Evolutionary conservation across 2,888 invertebrate species (phyloP), one percentile per base, ranked within the genome.

Genomic region (Pyralis farinalis): DNA sequence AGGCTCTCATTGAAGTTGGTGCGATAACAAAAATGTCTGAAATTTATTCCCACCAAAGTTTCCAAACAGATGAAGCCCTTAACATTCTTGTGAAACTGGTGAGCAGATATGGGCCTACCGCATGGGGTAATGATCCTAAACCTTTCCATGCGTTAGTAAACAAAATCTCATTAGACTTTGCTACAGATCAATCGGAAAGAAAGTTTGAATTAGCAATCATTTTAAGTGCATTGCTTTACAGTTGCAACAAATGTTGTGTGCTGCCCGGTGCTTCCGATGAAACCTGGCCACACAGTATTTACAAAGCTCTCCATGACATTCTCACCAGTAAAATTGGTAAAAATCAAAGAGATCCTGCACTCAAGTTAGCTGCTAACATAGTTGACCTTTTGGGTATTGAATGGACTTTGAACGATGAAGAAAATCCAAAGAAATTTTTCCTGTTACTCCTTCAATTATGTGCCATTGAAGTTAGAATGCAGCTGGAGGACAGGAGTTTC

Each of bases 381-480:
- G 87, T 97, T 44, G 95, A 96, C 55, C 84, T 95, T 0, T 86
- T 97, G 12, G 97, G 97, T 11, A 92, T 96, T 16, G 95, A 96
- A 51, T 97, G 97, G 96, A 91, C 94, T 40, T 86, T 96, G 51
- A 91, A 91, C 58, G 95, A 95, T 73, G 94, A 94, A 53, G 94
- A 94, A 46, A 91, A 92, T 53, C 95, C 96, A 42, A 95, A 95
- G 78, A 93, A 96, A 63, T 94, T 97, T 63, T 93, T 97, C 58
- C 85, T 97, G 11, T 81, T 97, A 7, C 76, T 96, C 12, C 92
- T 97, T 42, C 97, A 98, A 71, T 85, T 98, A 42, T 94, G 95
- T 58, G 96, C 97, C 36, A 96, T 98, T 67, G 98, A 98, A 91
- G 94, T 98, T 1, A 92, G 97, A 63, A 97, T 98, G 97, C 96